Conservation (phyloP, 1,140 invertebrate species). For the Physella acuta region DNA sequence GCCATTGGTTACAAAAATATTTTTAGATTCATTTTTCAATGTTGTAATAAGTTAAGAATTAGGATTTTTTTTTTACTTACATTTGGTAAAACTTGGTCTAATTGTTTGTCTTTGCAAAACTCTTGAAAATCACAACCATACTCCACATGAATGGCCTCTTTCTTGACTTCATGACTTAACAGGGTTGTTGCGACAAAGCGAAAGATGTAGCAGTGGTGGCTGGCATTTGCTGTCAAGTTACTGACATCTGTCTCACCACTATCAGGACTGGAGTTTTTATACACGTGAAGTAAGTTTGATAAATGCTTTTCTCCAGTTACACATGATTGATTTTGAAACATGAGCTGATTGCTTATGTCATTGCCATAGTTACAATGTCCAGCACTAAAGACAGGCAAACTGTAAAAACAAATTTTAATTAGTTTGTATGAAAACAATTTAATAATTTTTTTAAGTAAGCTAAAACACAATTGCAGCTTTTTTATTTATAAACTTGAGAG, state of each 20-base stretch:
- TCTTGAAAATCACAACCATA: slow-evolving; percentile 17
- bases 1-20: not conserved
- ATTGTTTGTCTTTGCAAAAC: not conserved
- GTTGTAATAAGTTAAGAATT: not conserved
- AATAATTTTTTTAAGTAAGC: no score
- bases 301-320: not conserved
- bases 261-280: not conserved
- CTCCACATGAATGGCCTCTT: slow-evolving; percentile 1
- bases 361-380: slow-evolving; percentile 9
- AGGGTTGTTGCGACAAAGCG: not conserved
- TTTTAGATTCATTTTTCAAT: not conserved
- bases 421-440: no score
- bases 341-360: not conserved
- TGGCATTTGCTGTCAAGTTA: not conserved
- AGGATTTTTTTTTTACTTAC: slow-evolving; percentile 6
- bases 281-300: no score
- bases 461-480: no score
- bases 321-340: slow-evolving; percentile 15
- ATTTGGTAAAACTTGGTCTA: not conserved
- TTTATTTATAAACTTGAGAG: no score
- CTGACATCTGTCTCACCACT: not conserved
- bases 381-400: not conserved
- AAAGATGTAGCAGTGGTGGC: slow-evolving; percentile 8
- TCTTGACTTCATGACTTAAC: not conserved
- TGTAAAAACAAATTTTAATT: no score